These are phyloP conservation scores for Atopsyche davidsoni DNA, from an alignment of 1,140 invertebrate genomes.

Conservation along the genomic window DNA sequence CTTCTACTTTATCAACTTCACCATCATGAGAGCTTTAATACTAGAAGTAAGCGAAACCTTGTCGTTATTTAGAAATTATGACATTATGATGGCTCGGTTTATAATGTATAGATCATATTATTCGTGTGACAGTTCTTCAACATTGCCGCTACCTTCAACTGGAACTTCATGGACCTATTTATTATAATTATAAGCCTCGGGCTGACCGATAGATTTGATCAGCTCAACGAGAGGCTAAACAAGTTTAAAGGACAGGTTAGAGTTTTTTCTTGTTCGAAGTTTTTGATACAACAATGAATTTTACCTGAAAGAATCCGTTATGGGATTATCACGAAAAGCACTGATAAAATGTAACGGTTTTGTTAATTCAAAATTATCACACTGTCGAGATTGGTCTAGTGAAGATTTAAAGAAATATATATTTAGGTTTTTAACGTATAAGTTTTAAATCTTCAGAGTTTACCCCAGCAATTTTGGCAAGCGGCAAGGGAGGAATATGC, in stretches of 20 bases:
- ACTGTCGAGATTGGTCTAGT: too few relatives aligned
- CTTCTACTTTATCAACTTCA: slow-evolving; percentile 36
- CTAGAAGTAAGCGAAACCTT: slow-evolving; percentile 32
- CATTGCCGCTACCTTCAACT: slow-evolving; percentile 48
- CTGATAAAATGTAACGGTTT: too few relatives aligned
- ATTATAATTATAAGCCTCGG: slow-evolving; percentile 55
- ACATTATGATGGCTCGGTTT: too few relatives aligned
- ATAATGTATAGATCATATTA: too few relatives aligned
- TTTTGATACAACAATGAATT: too few relatives aligned
- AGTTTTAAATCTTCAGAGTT: too few relatives aligned
- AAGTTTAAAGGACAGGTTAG: slow-evolving; percentile 44
- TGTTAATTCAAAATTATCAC: too few relatives aligned
- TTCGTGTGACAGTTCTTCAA: slow-evolving; percentile 32
- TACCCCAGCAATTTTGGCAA: slow-evolving; percentile 50
- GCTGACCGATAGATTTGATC: slow-evolving; percentile 50
- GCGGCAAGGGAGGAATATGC: slow-evolving; percentile 53
- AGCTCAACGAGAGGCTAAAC: slow-evolving; percentile 48
- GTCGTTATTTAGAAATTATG: not conserved
- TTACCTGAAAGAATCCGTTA: too few relatives aligned
- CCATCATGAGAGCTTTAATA: slow-evolving; percentile 39
- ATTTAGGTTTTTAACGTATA: too few relatives aligned
- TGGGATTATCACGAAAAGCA: too few relatives aligned
- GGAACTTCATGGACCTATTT: slow-evolving; percentile 59
- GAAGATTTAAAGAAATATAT: too few relatives aligned
- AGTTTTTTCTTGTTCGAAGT: not conserved